phyloP scores from a whole-genome alignment of 2,888 invertebrate genomes.

The Mactromeris polynyma region DNA sequence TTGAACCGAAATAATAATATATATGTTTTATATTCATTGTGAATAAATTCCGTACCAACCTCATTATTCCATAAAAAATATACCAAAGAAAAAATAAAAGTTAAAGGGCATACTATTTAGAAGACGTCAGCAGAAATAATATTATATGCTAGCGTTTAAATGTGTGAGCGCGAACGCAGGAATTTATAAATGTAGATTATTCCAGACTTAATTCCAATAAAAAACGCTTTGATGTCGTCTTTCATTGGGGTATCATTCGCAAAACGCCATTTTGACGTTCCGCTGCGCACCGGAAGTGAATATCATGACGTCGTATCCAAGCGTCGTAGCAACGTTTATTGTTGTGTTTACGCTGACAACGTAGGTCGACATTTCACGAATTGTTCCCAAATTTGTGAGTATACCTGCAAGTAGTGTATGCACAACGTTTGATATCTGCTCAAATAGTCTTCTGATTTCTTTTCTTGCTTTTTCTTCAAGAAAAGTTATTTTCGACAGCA shows the following conservation, averaged over 20 bases:
- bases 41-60: too few species aligned
- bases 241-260: background rate
- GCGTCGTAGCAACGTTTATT: background rate
- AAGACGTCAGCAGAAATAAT: too few species aligned
- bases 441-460: background rate
- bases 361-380: background rate
- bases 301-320: background rate
- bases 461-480: background rate
- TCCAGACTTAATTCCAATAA: too few species aligned
- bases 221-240: background rate
- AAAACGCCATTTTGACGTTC: background rate
- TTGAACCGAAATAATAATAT: too few species aligned
- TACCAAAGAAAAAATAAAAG: too few species aligned
- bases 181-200: too few species aligned
- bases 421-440: background rate
- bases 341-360: constrained; percentile 8
- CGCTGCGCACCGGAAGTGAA: background rate
- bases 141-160: too few species aligned
- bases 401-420: background rate
- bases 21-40: too few species aligned
- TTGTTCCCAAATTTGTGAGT: background rate
- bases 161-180: too few species aligned
- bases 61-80: too few species aligned
- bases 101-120: too few species aligned
- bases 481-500: background rate